phyloP scores from a whole-genome alignment of 2,797 vertebrate genomes.

The Intellagama lesueurii region DNA sequence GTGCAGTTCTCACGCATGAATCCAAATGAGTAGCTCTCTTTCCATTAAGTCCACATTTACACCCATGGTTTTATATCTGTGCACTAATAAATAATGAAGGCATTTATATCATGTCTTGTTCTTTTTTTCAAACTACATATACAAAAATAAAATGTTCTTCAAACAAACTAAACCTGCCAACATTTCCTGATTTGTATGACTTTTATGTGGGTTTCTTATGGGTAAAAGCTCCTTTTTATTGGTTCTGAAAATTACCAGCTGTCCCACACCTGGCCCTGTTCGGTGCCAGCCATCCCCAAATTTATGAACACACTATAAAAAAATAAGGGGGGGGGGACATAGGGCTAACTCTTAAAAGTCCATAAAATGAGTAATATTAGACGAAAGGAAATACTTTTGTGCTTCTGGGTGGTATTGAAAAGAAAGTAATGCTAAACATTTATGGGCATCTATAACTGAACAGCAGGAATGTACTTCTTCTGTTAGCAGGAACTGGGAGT shows the following conservation, averaged over 20 bases:
- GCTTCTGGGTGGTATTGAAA: not conserved
- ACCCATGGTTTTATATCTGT: constrained; percentile 12
- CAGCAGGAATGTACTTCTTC: not conserved
- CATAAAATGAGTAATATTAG: constrained; percentile 26
- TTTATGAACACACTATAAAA: constrained; percentile 15
- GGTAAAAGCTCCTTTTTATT: constrained; percentile 37
- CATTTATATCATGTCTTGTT: not conserved
- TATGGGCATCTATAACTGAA: not conserved
- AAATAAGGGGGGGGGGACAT: not conserved
- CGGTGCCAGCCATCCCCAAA: constrained; percentile 34
- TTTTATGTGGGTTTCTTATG: constrained; percentile 31
- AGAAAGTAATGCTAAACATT: fast-evolving
- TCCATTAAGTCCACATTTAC: constrained; percentile 9
- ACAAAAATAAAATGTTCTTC: constrained; percentile 40
- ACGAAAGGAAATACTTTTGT: constrained; percentile 10
- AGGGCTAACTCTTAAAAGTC: constrained; percentile 12
- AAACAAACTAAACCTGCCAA: constrained; percentile 42
- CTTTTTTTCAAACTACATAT: not conserved
- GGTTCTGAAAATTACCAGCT: constrained; percentile 51
- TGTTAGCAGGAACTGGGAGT: not conserved
- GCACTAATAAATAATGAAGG: constrained; percentile 14
- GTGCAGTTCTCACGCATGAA: constrained; percentile 7
- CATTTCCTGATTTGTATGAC: not conserved
- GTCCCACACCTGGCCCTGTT: constrained; percentile 19
- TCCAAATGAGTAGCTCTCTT: not conserved